Evolutionary conservation across 1,140 invertebrate genomes (phyloP).

Genomic region (Lethrus apterus): DNA sequence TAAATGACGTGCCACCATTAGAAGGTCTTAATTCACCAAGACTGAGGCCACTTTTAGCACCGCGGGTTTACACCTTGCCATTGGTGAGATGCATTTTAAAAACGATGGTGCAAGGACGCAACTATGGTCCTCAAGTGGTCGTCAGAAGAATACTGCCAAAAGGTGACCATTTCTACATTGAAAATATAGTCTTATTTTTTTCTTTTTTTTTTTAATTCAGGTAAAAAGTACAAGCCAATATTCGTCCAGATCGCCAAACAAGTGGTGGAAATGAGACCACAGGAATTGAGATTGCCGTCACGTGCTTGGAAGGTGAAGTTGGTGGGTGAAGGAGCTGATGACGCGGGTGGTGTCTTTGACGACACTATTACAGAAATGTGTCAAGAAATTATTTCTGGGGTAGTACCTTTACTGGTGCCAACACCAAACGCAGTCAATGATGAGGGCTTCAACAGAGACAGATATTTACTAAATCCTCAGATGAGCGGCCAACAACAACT

Average conservation of each 20-base stretch:
- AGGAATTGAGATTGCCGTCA: slow-evolving; percentile 54
- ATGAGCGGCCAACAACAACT: slow-evolving; percentile 48
- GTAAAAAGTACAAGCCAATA: slow-evolving; percentile 49
- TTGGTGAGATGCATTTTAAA: slow-evolving; percentile 56
- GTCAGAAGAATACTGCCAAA: slow-evolving; percentile 53
- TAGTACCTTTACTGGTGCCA: slow-evolving; percentile 48
- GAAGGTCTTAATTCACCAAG: slow-evolving; percentile 44
- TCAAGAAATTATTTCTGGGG: slow-evolving; percentile 46
- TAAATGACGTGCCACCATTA: slow-evolving; percentile 39
- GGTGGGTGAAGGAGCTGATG: slow-evolving; percentile 61
- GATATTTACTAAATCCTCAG: slow-evolving; percentile 56
- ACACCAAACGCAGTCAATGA: slow-evolving; percentile 53
- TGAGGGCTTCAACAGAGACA: slow-evolving; percentile 56
- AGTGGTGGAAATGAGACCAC: slow-evolving; percentile 52
- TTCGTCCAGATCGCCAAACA: slow-evolving; percentile 59
- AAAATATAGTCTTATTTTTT: neutral
- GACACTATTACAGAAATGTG: slow-evolving; percentile 68
- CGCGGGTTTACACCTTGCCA: slow-evolving; percentile 57
- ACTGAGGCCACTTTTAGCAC: slow-evolving; percentile 50
- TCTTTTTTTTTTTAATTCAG: slow-evolving; percentile 25
- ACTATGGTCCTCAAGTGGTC: slow-evolving; percentile 61
- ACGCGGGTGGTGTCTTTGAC: slow-evolving; percentile 64
- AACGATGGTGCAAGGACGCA: slow-evolving; percentile 61
- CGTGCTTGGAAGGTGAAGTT: slow-evolving; percentile 61
- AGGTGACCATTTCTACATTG: slow-evolving; percentile 11